Percentiles rank a stretch among this genome's conserved stretches.
These are phyloP conservation scores for Xestia rhomboidea DNA, from an alignment of 2,888 invertebrate genomes.

Conservation along the genomic window DNA sequence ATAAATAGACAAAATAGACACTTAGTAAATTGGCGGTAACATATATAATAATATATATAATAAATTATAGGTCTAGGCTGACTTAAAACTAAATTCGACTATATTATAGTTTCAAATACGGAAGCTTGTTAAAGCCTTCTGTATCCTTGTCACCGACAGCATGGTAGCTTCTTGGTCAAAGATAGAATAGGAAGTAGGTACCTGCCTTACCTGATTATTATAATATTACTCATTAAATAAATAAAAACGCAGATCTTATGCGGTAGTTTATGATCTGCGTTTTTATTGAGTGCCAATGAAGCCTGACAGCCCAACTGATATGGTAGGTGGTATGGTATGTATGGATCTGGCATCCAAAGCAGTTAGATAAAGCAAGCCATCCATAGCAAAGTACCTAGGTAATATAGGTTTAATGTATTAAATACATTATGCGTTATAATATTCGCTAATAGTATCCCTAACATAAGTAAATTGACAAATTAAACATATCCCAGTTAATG, in stretches of 20 bases:
- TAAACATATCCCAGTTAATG: conserved; percentile 26
- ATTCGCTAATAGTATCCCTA: conserved; percentile 11
- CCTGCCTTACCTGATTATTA: neutral
- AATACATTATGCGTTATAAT: conserved; percentile 34
- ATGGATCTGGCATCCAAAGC: neutral
- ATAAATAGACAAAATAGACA: conserved; percentile 32
- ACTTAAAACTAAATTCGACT: conserved; percentile 25
- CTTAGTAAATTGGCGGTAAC: conserved; percentile 18
- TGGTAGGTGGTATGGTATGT: too few species aligned
- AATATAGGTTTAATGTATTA: conserved; percentile 21
- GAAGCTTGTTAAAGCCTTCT: neutral
- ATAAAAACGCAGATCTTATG: too few species aligned
- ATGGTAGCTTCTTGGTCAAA: neutral
- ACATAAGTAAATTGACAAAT: conserved; percentile 49
- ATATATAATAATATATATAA: conserved; percentile 6
- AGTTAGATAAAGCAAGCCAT: neutral
- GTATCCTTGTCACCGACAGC: conserved; percentile 1
- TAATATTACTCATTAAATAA: neutral
- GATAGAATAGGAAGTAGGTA: neutral
- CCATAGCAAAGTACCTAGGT: neutral
- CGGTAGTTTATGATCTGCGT: neutral
- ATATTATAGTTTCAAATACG: conserved; percentile 23
- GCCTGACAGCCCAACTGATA: neutral
- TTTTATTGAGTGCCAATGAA: neutral
- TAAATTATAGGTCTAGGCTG: conserved; percentile 10